Conservation (phyloP, 2,888 invertebrate species). For the Erebia ligea region DNA sequence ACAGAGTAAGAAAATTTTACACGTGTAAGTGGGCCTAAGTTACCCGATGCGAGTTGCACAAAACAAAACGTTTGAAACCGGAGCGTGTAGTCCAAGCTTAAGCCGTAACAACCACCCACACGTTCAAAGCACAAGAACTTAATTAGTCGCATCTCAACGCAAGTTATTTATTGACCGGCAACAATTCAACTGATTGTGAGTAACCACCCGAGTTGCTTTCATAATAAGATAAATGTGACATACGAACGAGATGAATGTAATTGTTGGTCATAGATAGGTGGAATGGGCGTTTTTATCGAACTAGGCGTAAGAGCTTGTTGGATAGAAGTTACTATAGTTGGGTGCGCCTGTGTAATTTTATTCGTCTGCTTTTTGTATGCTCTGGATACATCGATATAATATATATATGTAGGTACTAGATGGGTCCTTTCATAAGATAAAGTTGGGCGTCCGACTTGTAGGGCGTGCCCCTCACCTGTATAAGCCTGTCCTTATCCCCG, state of each 20-base stretch:
- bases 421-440: no score
- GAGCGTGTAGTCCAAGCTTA: neutral
- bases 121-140: conserved; percentile 73
- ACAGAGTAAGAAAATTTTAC: neutral
- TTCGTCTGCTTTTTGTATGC: neutral
- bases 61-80: neutral
- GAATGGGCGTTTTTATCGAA: conserved; percentile 2
- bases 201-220: conserved; percentile 59
- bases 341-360: conserved; percentile 24
- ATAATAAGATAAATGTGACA: conserved; percentile 56
- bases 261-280: conserved; percentile 36
- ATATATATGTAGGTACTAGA: no score
- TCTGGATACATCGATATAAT: no score
- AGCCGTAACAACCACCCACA: conserved; percentile 57
- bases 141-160: conserved; percentile 74
- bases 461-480: no score
- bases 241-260: conserved; percentile 40
- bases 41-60: neutral
- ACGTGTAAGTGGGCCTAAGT: no score
- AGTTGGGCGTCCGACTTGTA: no score
- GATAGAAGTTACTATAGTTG: neutral
- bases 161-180: conserved; percentile 73
- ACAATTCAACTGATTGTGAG: conserved; percentile 68
- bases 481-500: no score
- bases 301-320: neutral